Base-by-base conservation (phyloP, 2,888 invertebrate species). In the Metellina segmentata region DNA sequence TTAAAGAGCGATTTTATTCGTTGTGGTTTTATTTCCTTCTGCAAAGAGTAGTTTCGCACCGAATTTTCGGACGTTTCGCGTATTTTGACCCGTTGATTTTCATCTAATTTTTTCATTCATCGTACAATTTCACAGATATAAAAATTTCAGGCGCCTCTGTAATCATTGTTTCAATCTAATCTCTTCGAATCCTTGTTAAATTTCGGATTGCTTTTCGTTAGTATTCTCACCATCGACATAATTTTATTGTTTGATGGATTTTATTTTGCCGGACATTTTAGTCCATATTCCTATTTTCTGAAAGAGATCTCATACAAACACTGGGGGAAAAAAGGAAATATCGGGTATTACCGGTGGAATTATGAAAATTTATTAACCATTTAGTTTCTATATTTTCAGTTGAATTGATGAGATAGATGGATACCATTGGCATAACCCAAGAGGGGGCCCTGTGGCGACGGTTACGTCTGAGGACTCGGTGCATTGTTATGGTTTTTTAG, bases 51-150 rank as follows among this genome's bases (percentile, higher is more conserved):
- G 81, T 81, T 69, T 69, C 81, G 6, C 81, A 70, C 7, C 48
- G 61, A 77, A 51, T 77, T 51, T 19, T 77, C 7, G 75, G 77
- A 77, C 77, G 77, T 51, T 51, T 51, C 71, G 48, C 16, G 82
- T 19, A 71, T 82, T 82, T 82, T 71, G 82, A 82, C 82, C 82
- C 52, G 51, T 72, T 82, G 20, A 77, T 77, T 51, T n/a, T 49
- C 77, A n/a, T 16, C 19, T 7, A 49, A 51, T 34, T 5, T 51
- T 6, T 8, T 49, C 48, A 49, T 51, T 7, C 77, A 51, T 51
- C 51, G 19, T 77, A 49, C 51, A 49, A 77, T 77, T 77, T 77
- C 49, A 7, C 4, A 16, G n/a, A n/a, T 6, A 77, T 77, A 2
- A 49, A 75, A 75, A 49, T 75, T 51, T 49, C 11, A 11, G 34